A percentile compares a stretch with the other conserved stretches of the same genome.
Conservation (phyloP, 2,113 vertebrate genomes). For the Pelobates fuscus region DNA sequence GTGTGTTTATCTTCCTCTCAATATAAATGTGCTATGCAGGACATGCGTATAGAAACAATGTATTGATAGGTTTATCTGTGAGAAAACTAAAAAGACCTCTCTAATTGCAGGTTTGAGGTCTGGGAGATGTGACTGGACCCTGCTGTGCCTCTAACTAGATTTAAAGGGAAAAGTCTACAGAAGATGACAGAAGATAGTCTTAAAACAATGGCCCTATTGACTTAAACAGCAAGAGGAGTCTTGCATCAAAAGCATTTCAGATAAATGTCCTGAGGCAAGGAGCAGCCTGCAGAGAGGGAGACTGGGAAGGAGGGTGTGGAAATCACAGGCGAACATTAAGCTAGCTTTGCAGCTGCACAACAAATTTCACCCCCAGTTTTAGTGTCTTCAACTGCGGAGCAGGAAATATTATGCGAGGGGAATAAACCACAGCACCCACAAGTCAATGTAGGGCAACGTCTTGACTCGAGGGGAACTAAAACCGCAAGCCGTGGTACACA, state of each 20-base stretch:
- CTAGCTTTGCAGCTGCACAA: background rate
- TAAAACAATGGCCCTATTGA: conserved; percentile 43
- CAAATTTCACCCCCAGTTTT: too few species aligned
- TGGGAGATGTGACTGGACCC: conserved; percentile 39
- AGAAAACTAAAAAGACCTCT: background rate
- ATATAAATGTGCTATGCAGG: too few species aligned
- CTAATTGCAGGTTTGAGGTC: background rate
- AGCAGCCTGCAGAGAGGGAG: conserved; percentile 35
- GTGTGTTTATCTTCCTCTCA: too few species aligned
- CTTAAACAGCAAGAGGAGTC: conserved; percentile 36
- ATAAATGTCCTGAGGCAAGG: conserved; percentile 31
- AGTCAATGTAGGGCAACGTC: too few species aligned
- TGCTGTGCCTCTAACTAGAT: conserved; percentile 25
- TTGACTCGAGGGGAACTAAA: too few species aligned
- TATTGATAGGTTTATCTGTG: too few species aligned
- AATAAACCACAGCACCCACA: too few species aligned
- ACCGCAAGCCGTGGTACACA: too few species aligned
- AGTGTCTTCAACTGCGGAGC: too few species aligned
- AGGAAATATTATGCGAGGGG: too few species aligned
- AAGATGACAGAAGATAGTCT: conserved; percentile 24
- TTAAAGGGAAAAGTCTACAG: conserved; percentile 3
- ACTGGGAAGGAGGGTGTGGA: conserved; percentile 33
- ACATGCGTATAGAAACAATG: too few species aligned
- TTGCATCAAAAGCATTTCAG: conserved; percentile 37
- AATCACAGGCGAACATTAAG: background rate